Evolutionary conservation across 2,797 vertebrate genomes (phyloP).

Genomic region (Nyctibius grandis): DNA sequence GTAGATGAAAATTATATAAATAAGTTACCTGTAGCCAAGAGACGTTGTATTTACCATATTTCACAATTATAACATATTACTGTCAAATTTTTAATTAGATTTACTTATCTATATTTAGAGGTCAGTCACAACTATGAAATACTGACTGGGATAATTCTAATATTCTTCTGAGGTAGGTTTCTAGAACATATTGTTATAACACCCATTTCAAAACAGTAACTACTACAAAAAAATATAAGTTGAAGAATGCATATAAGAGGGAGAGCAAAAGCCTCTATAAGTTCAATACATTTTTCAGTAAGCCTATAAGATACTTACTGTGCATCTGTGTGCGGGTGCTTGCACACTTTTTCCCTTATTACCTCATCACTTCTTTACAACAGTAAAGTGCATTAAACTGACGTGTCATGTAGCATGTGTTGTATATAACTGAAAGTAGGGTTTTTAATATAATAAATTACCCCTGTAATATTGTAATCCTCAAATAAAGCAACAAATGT

Average conservation of each 20-base stretch:
- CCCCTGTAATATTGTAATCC: constrained; percentile 67
- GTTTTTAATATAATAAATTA: constrained; percentile 69
- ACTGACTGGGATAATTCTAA: constrained; percentile 1
- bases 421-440: constrained; percentile 72
- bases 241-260: neutral
- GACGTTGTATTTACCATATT: constrained; percentile 20
- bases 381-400: constrained; percentile 51
- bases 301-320: neutral
- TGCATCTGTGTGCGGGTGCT: neutral
- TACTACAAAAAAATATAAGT: neutral
- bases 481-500: constrained; percentile 73
- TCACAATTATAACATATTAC: constrained; percentile 15
- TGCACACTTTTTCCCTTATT: constrained; percentile 40
- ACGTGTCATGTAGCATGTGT: constrained; percentile 62
- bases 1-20: constrained; percentile 6
- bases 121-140: neutral
- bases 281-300: neutral
- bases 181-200: neutral
- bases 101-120: constrained; percentile 40
- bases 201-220: constrained; percentile 7
- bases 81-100: neutral
- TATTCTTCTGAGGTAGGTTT: neutral
- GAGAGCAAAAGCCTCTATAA: neutral
- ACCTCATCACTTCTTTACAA: constrained; percentile 71
- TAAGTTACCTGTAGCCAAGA: constrained; percentile 28